phyloP scores from a whole-genome alignment of 2,888 invertebrate species.

The Fragum sueziense region DNA sequence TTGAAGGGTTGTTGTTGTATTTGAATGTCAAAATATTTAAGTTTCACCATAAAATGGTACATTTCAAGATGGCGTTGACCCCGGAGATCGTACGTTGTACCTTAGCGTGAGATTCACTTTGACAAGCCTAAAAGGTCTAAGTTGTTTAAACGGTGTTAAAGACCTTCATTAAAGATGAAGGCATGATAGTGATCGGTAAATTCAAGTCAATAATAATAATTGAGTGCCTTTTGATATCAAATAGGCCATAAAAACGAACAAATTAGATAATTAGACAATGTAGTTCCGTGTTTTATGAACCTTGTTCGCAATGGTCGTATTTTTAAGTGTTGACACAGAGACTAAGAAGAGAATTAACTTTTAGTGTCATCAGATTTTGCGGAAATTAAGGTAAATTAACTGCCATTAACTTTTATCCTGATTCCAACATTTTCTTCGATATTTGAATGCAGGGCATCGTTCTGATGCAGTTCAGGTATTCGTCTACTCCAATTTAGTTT shows the following conservation, averaged over 20 bases:
- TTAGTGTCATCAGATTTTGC: slow-evolving; percentile 13
- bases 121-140: slow-evolving; percentile 22
- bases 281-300: slow-evolving; percentile 22
- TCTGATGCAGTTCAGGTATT: too few species aligned
- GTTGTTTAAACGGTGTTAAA: slow-evolving; percentile 30
- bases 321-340: slow-evolving; percentile 11
- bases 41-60: too few species aligned
- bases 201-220: slow-evolving; percentile 30
- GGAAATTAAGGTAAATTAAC: slow-evolving; percentile 17
- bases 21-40: too few species aligned
- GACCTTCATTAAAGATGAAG: slow-evolving; percentile 29
- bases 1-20: too few species aligned
- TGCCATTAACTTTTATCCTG: neutral
- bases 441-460: too few species aligned
- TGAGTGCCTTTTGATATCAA: slow-evolving; percentile 30
- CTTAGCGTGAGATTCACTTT: slow-evolving; percentile 19
- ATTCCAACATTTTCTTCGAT: neutral
- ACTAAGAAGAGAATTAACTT: slow-evolving; percentile 15
- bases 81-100: neutral
- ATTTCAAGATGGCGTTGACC: slow-evolving; percentile 7
- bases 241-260: slow-evolving; percentile 36
- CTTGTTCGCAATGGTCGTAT: slow-evolving; percentile 5
- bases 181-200: slow-evolving; percentile 25
- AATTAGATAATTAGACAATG: slow-evolving; percentile 28
- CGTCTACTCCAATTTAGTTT: too few species aligned